Conservation (phyloP, 2,888 invertebrate genomes). For the Andrena fulva region DNA sequence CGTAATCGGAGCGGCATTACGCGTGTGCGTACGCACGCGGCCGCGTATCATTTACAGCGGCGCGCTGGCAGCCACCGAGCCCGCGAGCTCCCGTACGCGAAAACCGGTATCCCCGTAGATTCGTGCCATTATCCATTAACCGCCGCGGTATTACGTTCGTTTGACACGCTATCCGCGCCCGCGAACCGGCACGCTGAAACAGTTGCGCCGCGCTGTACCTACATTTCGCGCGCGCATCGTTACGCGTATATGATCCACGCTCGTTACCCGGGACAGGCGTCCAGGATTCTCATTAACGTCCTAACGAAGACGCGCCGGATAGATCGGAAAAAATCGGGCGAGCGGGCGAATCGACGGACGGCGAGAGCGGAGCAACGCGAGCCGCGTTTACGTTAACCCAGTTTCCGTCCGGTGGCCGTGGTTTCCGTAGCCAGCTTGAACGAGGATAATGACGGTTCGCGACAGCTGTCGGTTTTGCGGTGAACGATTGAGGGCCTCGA, state of each 20-base stretch:
- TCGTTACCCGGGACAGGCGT: constrained; percentile 23
- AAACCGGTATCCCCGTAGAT: constrained; percentile 73
- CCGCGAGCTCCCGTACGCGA: constrained; percentile 56
- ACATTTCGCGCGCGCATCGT: background rate
- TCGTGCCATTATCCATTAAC: constrained; percentile 76
- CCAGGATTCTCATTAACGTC: constrained; percentile 59
- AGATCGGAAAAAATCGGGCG: constrained; percentile 61
- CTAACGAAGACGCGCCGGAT: constrained; percentile 58
- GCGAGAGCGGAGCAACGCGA: constrained; percentile 17
- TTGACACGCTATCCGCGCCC: constrained; percentile 77
- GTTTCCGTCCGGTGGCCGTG: constrained; percentile 25
- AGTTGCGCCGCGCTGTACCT: constrained; percentile 51
- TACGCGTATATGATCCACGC: constrained; percentile 45
- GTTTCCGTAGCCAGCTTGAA: constrained; percentile 40
- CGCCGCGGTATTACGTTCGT: constrained; percentile 73
- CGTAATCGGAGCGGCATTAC: constrained; percentile 68
- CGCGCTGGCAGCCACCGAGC: constrained; percentile 42
- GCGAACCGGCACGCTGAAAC: constrained; percentile 62
- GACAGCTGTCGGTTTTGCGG: constrained; percentile 61
- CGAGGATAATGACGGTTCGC: constrained; percentile 55
- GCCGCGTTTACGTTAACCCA: constrained; percentile 45
- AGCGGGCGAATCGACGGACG: constrained; percentile 41
- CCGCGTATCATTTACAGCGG: constrained; percentile 42
- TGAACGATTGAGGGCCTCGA: constrained; percentile 50
- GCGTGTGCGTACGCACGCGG: constrained; percentile 31